Evolutionary conservation across 2,797 vertebrate genomes (phyloP), one percentile per base, ranked within the genome.

Genomic region (Eulemur rubriventer): DNA sequence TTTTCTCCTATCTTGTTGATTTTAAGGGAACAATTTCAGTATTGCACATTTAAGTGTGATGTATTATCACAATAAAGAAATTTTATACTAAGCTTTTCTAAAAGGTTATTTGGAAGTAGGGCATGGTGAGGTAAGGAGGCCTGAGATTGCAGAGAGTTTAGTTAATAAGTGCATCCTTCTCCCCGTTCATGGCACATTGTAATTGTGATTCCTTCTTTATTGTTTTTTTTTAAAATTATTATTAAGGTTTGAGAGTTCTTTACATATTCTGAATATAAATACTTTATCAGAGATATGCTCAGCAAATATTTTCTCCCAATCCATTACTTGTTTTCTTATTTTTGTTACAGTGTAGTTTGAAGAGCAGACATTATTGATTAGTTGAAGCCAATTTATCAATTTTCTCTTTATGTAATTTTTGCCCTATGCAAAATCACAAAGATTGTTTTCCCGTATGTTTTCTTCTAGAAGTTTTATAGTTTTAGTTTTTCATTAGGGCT

Each of bases 231-330:
- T 87, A 48, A 14, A 57, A 57, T 16, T 46, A 33, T 20, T 38
- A 6, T 41, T 94, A 78, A 82, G 30, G 22, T 81, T 94, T 76
- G n/a, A 86, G n/a, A n/a, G 35, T 87, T 82, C 38, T n/a, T 46
- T 65, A 69, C 13, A 22, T 55, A 22, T 90, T 88, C 10, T 33
- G 13, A 93, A 13, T 92, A 50, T 2, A 61, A 65, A 35, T 80
- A n/a, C 48, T 67, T 89, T 87, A 82, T 76, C 41, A 88, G 86
- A 96, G 52, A n/a, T n/a, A n/a, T 12, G 28, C 35, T 89, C 69
- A 89, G 65, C 33, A 76, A 41, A 11, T 91, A 67, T 73, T 85
- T 89, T 55, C 22, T 63, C 18, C 18, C 33, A 48, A 3, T 73
- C 61, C 12, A 1, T 85, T 75, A 79, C n/a, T 93, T 46, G 16